A percentile compares a stretch with the other conserved stretches of the same genome.
phyloP scores from a whole-genome alignment of 2,113 vertebrate species.

The Chrysemys picta region DNA sequence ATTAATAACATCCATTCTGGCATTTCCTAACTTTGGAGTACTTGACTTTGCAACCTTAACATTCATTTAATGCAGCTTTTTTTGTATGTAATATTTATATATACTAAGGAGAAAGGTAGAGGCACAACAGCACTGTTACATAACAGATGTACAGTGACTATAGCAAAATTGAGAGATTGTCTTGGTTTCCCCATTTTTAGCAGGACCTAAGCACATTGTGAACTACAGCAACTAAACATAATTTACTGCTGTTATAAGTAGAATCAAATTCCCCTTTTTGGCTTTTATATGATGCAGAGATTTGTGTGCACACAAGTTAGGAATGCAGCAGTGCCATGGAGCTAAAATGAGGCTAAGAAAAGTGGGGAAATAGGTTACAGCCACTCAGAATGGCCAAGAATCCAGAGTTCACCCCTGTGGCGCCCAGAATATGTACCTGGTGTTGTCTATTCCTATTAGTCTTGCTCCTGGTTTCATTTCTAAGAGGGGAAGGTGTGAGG shows the following conservation, averaged over 20 bases:
- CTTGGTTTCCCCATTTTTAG: rapidly evolving
- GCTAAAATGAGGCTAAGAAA: not conserved
- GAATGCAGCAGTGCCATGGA: not conserved
- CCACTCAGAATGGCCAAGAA: not conserved
- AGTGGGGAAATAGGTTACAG: not conserved
- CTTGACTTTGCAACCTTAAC: not conserved
- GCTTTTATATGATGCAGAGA: not conserved
- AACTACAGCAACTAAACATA: rapidly evolving
- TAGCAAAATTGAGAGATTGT: not conserved
- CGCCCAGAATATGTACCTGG: not conserved
- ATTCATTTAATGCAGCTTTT: not conserved
- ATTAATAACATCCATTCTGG: not conserved
- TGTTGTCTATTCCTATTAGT: not conserved
- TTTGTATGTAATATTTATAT: not conserved
- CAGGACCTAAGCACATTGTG: not conserved
- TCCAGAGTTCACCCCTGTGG: not conserved
- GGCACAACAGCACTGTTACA: not conserved
- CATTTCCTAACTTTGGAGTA: not conserved
- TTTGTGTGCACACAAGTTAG: not conserved
- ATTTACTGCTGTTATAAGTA: not conserved
- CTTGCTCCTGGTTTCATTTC: not conserved
- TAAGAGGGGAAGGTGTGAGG: not conserved
- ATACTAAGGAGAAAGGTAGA: not conserved
- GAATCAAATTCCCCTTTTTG: not conserved
- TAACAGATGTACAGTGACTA: not conserved